These are phyloP conservation scores for Drosophila mauritiana DNA, from an alignment of 1,140 invertebrate genomes.

Conservation along the genomic window DNA sequence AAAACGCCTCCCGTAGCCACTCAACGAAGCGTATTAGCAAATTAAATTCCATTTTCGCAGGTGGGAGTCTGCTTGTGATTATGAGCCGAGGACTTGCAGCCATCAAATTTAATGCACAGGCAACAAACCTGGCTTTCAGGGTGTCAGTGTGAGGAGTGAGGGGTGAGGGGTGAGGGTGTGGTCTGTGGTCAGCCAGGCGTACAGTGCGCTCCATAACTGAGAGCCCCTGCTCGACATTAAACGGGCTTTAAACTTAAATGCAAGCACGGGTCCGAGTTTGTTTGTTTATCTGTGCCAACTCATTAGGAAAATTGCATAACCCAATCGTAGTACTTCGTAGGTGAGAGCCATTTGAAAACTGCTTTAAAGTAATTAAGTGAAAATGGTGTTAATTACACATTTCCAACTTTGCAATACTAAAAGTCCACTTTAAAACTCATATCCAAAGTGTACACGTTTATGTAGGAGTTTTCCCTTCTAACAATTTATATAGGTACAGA, in stretches of 20 bases:
- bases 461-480: no score
- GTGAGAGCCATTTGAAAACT: not conserved
- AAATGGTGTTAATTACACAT: no score
- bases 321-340: slow-evolving; percentile 32
- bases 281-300: slow-evolving; percentile 44
- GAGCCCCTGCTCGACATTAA: not conserved
- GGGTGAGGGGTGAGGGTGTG: not conserved
- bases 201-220: slow-evolving; percentile 23
- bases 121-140: not conserved
- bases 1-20: slow-evolving; percentile 2
- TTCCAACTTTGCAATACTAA: no score
- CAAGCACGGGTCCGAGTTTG: slow-evolving; percentile 4
- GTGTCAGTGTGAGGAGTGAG: not conserved
- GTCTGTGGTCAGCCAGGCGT: slow-evolving; percentile 40
- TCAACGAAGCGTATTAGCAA: slow-evolving; percentile 53
- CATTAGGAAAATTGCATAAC: slow-evolving; percentile 64
- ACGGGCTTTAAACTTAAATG: slow-evolving; percentile 32
- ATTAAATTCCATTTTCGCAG: slow-evolving; percentile 75
- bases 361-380: not conserved
- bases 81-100: slow-evolving; percentile 55
- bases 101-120: slow-evolving; percentile 52
- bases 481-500: no score
- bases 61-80: slow-evolving; percentile 53
- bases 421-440: no score
- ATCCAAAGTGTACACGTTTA: no score